phyloP scores from a whole-genome alignment of 2,888 invertebrate genomes.

The Pristionchus arcanus region DNA sequence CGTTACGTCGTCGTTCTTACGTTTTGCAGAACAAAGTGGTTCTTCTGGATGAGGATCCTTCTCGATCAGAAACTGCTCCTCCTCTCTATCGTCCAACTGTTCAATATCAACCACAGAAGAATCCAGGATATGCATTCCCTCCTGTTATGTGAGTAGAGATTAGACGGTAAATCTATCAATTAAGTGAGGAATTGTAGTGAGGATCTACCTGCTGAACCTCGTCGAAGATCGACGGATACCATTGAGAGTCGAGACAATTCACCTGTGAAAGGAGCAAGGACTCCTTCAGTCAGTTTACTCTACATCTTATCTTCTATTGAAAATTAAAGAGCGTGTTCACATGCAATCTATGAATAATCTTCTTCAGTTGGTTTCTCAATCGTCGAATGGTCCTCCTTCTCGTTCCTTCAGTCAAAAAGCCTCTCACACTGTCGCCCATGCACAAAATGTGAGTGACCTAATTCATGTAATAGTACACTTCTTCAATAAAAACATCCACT shows the following conservation, averaged over 20 bases:
- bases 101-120: conserved; percentile 5
- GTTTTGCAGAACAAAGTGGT: conserved; percentile 53
- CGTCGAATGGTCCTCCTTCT: neutral
- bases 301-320: neutral
- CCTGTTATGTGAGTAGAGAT: conserved; percentile 32
- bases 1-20: too few relatives aligned
- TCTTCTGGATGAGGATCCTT: conserved; percentile 23
- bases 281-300: neutral
- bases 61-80: neutral
- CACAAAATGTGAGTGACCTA: neutral
- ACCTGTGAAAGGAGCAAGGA: neutral
- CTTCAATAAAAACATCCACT: too few relatives aligned
- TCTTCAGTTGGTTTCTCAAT: neutral
- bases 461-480: too few relatives aligned
- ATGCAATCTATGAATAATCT: too few relatives aligned
- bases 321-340: neutral
- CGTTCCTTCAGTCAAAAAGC: neutral
- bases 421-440: neutral
- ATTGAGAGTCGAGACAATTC: neutral
- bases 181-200: neutral
- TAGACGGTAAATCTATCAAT: neutral
- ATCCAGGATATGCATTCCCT: neutral
- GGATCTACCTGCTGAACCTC: conserved; percentile 19
- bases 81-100: neutral
- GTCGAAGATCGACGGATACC: conserved; percentile 21